These are phyloP conservation scores for Anoplius nigerrimus DNA, from an alignment of 2,888 invertebrate species.

Conservation along the genomic window DNA sequence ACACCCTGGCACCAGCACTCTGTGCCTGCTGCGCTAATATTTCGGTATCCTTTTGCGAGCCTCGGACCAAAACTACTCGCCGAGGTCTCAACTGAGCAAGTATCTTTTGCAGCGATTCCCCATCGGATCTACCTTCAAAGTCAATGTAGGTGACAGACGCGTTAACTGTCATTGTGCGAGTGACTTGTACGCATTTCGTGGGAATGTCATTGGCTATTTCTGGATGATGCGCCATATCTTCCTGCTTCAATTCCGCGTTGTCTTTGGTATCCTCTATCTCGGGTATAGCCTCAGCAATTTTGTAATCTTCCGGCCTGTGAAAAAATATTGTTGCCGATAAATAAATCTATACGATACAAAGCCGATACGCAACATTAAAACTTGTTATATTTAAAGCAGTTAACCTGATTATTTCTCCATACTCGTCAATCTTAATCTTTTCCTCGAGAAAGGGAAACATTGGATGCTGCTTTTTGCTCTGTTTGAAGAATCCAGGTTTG, in stretches of 20 bases:
- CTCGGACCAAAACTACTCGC: conserved; percentile 84
- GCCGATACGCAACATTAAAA: background rate
- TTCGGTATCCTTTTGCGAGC: conserved; percentile 82
- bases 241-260: conserved; percentile 80
- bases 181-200: conserved; percentile 89
- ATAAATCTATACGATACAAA: conserved; percentile 1
- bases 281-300: conserved; percentile 83
- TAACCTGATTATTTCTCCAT: conserved; percentile 94
- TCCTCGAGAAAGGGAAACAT: conserved; percentile 98
- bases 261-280: conserved; percentile 85
- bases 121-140: conserved; percentile 95
- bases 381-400: too few species aligned
- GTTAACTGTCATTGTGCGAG: conserved; percentile 85
- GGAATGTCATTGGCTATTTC: conserved; percentile 84
- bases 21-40: conserved; percentile 83
- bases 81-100: conserved; percentile 81
- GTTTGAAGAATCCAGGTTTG: conserved; percentile 88
- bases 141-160: conserved; percentile 96
- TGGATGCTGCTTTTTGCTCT: conserved; percentile 93
- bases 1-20: conserved; percentile 85
- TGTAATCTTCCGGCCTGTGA: conserved; percentile 93
- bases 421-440: conserved; percentile 93
- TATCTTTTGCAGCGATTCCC: conserved; percentile 86
- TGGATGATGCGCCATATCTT: conserved; percentile 76
- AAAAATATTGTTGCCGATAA: too few species aligned